Conservation (phyloP, 2,888 invertebrate genomes). For the Fragum whitleyi region DNA sequence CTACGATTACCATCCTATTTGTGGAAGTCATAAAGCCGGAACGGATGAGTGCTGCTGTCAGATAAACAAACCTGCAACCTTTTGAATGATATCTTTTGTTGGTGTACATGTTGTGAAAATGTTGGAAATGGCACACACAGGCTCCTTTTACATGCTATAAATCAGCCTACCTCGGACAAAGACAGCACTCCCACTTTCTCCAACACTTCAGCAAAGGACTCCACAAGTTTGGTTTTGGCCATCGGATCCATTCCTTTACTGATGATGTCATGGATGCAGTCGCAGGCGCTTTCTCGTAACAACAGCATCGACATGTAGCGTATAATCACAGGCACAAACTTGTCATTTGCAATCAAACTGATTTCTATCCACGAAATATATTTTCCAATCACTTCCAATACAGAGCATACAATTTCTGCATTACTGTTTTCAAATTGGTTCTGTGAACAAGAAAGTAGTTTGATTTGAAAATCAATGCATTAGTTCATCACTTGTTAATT, state of each 20-base stretch:
- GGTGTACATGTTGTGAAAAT: too few relatives aligned
- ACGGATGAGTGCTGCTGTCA: too few relatives aligned
- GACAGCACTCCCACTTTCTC: constrained; percentile 85
- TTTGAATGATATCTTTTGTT: too few relatives aligned
- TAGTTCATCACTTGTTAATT: too few relatives aligned
- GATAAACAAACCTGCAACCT: too few relatives aligned
- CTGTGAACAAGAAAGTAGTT: constrained; percentile 76
- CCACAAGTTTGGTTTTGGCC: constrained; percentile 86
- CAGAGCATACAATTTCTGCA: constrained; percentile 84
- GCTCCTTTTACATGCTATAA: too few relatives aligned
- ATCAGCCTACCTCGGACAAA: constrained; percentile 79
- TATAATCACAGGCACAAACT: constrained; percentile 86
- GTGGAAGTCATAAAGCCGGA: too few relatives aligned
- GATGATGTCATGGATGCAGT: constrained; percentile 87
- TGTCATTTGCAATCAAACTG: constrained; percentile 87
- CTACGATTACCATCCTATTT: too few relatives aligned
- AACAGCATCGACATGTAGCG: constrained; percentile 82
- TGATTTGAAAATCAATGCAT: too few relatives aligned
- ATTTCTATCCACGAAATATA: constrained; percentile 88
- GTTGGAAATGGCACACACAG: too few relatives aligned
- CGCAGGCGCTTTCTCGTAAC: constrained; percentile 86
- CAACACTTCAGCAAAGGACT: constrained; percentile 86
- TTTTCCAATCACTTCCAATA: constrained; percentile 87
- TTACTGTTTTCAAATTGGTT: constrained; percentile 84
- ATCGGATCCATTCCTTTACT: constrained; percentile 88